Conservation (phyloP, 2,797 vertebrate species). For the Parauchenoglanis ngamensis region DNA sequence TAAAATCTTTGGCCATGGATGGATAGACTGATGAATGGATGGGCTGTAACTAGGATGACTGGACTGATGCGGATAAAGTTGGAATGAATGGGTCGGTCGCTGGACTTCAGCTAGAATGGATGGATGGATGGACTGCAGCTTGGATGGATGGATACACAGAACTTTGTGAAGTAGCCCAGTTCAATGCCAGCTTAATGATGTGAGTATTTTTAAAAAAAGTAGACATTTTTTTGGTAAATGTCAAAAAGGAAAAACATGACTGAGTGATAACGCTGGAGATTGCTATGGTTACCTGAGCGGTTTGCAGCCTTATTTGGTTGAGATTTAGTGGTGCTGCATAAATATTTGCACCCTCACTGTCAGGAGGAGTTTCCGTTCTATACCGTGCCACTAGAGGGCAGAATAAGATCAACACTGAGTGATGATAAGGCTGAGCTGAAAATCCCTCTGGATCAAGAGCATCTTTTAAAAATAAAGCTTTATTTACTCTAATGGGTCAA, state of each 20-base stretch:
- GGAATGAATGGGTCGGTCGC: not conserved
- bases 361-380: not conserved
- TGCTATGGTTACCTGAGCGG: not conserved
- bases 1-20: too few relatives aligned
- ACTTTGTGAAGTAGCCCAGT: not conserved
- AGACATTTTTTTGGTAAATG: not conserved
- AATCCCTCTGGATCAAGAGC: constrained; percentile 1
- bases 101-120: not conserved
- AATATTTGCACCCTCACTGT: not conserved
- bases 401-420: constrained; percentile 60
- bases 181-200: not conserved
- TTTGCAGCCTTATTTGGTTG: not conserved
- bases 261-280: not conserved
- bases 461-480: constrained; percentile 9
- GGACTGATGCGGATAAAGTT: not conserved
- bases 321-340: not conserved
- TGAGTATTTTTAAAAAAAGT: not conserved
- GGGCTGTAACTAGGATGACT: not conserved
- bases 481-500: constrained; percentile 7
- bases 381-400: constrained; percentile 71
- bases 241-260: too few relatives aligned
- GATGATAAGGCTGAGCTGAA: not conserved
- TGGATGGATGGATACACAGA: not conserved
- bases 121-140: too few relatives aligned
- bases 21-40: not conserved